phyloP scores from a whole-genome alignment of 2,797 vertebrate genomes.

The Platyrinchus mystaceus region DNA sequence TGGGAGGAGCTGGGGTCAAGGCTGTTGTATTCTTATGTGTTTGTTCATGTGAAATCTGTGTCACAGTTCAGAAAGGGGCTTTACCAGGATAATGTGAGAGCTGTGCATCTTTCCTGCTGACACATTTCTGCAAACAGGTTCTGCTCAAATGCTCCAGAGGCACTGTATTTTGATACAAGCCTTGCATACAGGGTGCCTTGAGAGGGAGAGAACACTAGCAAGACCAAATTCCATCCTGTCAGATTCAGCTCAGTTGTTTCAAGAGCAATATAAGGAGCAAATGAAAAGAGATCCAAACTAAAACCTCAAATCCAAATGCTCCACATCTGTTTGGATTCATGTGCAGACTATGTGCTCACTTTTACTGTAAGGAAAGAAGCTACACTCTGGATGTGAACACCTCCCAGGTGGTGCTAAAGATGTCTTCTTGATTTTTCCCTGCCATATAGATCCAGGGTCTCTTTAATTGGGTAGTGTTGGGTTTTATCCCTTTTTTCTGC shows the following conservation, averaged over 20 bases:
- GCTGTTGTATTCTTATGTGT: not conserved
- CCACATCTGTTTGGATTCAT: not conserved
- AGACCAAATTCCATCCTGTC: not conserved
- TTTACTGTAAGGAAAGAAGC: not conserved
- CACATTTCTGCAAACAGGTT: not conserved
- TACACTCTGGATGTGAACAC: not conserved
- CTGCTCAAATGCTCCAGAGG: conserved; percentile 1
- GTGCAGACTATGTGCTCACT: not conserved
- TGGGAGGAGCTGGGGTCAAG: fast-evolving
- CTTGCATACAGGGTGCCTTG: not conserved
- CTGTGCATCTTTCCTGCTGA: conserved; percentile 2
- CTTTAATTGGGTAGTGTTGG: not conserved
- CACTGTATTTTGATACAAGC: not conserved
- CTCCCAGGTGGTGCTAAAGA: not conserved
- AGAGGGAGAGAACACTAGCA: not conserved
- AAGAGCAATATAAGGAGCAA: not conserved
- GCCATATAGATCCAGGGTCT: not conserved
- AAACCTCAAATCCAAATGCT: not conserved
- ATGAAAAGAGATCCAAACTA: not conserved
- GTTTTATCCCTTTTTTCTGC: not conserved
- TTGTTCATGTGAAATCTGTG: not conserved
- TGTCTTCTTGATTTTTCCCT: not conserved
- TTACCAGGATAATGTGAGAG: not conserved
- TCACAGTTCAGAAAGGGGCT: not conserved
- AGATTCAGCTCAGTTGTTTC: not conserved